phyloP scores from a whole-genome alignment of 2,797 vertebrate species.

The Momotus momota region DNA sequence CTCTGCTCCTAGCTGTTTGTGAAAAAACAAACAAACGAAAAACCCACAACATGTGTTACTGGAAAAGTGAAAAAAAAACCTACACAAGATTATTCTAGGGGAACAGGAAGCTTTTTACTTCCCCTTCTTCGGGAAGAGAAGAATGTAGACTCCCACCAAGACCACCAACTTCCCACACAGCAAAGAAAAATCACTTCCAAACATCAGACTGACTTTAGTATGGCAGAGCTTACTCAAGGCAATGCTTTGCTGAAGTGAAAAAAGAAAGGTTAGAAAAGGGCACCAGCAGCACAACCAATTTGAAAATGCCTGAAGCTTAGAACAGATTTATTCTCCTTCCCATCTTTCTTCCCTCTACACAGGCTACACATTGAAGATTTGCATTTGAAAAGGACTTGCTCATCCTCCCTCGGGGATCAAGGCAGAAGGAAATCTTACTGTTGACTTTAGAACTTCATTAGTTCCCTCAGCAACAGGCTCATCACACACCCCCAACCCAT shows the following conservation, averaged over 20 bases:
- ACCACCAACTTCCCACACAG: background rate
- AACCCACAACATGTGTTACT: background rate
- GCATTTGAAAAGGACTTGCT: slow-evolving; percentile 40
- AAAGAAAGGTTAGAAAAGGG: background rate
- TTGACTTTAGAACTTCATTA: slow-evolving; percentile 21
- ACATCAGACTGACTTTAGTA: background rate
- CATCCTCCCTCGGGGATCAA: slow-evolving; percentile 19
- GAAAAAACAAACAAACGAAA: background rate
- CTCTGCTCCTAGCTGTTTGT: background rate
- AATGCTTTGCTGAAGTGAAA: background rate
- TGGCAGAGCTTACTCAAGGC: background rate
- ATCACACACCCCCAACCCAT: background rate
- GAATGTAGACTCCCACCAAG: background rate
- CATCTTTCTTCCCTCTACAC: background rate
- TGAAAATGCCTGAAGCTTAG: slow-evolving; percentile 22
- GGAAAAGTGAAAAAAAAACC: background rate
- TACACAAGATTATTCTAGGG: background rate
- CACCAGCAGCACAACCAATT: background rate
- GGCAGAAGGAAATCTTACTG: slow-evolving; percentile 21
- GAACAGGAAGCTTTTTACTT: background rate
- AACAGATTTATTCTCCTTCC: slow-evolving; percentile 14
- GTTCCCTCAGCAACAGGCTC: slow-evolving; percentile 27
- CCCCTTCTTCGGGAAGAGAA: background rate
- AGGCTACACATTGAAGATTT: background rate
- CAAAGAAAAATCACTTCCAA: background rate